Base-by-base conservation (phyloP, 2,113 vertebrate species). In the Burhinus bistriatus region DNA sequence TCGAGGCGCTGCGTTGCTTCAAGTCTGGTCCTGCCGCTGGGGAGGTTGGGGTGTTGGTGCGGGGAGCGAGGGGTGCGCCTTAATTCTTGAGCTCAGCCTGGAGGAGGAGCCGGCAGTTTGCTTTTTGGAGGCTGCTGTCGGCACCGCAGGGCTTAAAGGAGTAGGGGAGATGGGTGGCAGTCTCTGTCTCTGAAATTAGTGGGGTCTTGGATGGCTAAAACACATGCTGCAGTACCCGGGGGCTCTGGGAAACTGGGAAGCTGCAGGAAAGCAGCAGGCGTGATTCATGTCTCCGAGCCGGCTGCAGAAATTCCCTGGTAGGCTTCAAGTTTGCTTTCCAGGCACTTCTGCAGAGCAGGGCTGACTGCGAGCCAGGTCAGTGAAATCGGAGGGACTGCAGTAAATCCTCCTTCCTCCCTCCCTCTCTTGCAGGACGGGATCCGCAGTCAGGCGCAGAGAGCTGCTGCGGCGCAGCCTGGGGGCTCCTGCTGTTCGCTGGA, bases 331-430 rank as follows among this genome's bases (percentile, higher is more conserved):
- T 89, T 55, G 91, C 95, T 96, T 80, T 91, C 65, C 88, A 79
- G 87, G 93, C 93, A 79, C 40, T 93, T 96, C 93, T 94, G 93
- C 94, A 73, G 93, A 73, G 62, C 59, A 22, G 65, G 77, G 80
- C 83, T 96, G 91, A 92, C 18, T 5, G 58, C 0, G 51, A 88
- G 90, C 93, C 95, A 95, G 85, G 54, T 22, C 9, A 13, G 47
- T 55, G 65, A 19, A 23, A 22, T 21, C 1, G 0, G 79, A 89
- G 80, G 69, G 72, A 85, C 78, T 97, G 94, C 91, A 70, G 96
- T 55, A 65, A 83, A 94, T 77, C 36, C 57, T 83, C 44, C 57
- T 77, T 15, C 44, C 86, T 89, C 16, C 44, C 86, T 89, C 16
- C 45, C 42, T 89, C 36, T 49, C 40, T 93, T 15, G 40, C 94